phyloP scores from a whole-genome alignment of 1,140 invertebrate species.

The Limonius californicus region DNA sequence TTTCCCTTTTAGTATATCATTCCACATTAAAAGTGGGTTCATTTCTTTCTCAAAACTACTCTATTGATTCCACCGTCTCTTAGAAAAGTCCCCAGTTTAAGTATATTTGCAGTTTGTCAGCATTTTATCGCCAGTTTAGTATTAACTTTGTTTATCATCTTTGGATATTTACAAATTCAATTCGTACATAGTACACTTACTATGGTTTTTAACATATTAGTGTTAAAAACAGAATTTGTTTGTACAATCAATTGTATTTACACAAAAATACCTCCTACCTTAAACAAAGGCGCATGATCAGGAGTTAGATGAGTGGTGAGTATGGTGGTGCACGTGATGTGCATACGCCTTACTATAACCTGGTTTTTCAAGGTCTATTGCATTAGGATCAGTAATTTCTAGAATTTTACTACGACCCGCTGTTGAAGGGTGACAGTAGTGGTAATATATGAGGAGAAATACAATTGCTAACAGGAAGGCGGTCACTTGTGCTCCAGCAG shows the following conservation, averaged over 20 bases:
- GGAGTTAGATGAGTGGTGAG: background rate
- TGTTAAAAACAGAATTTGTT: background rate
- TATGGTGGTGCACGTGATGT: background rate
- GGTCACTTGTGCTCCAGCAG: conserved; percentile 41
- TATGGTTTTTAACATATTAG: no score
- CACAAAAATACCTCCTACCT: background rate
- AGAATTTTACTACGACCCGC: conserved; percentile 37
- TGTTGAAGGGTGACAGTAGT: conserved; percentile 49
- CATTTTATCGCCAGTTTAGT: no score
- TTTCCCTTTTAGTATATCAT: no score
- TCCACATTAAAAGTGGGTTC: no score
- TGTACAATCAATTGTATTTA: no score
- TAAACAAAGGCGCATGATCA: conserved; percentile 5
- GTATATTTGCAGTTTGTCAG: no score
- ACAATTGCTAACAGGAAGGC: conserved; percentile 49
- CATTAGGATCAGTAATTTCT: conserved; percentile 23
- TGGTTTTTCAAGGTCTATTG: conserved; percentile 39
- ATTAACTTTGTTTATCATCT: no score
- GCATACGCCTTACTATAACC: conserved; percentile 42
- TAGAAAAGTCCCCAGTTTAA: no score
- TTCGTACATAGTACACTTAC: no score
- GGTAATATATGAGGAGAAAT: conserved; percentile 52
- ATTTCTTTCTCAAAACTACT: no score
- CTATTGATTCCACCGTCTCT: no score
- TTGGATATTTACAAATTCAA: no score